Evolutionary conservation across 2,888 invertebrate species (phyloP).

Genomic region (Autographa pulchrina): DNA sequence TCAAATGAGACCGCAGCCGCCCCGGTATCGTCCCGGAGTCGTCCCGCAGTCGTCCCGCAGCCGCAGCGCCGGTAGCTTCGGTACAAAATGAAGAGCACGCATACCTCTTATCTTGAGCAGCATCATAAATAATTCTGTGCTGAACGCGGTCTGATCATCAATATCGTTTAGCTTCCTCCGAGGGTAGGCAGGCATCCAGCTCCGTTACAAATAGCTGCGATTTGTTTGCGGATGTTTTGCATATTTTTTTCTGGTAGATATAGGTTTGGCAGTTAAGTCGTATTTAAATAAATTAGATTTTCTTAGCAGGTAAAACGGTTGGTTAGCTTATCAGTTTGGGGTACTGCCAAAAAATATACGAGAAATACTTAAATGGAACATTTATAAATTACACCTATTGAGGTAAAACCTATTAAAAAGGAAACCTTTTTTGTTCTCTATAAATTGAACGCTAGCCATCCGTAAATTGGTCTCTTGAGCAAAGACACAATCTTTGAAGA

Average conservation of each 20-base stretch:
- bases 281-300: background rate
- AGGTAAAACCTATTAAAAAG: background rate
- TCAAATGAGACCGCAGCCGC: constrained; percentile 40
- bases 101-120: constrained; percentile 37
- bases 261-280: background rate
- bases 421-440: background rate
- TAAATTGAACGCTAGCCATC: background rate
- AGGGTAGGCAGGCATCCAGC: constrained; percentile 15
- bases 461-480: constrained; percentile 3
- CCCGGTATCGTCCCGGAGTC: background rate
- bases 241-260: constrained; percentile 28
- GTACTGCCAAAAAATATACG: background rate
- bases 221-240: constrained; percentile 40
- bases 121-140: constrained; percentile 43
- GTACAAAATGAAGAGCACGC: constrained; percentile 37
- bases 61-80: constrained; percentile 20
- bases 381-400: background rate
- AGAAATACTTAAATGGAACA: background rate
- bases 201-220: constrained; percentile 37
- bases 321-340: too few relatives aligned
- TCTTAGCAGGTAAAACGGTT: too few relatives aligned
- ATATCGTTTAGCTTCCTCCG: constrained; percentile 37
- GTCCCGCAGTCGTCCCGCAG: background rate
- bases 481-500: constrained; percentile 33
- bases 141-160: constrained; percentile 38